Evolutionary conservation across 1,140 invertebrate species (phyloP), one percentile per base, ranked within the genome.

Genomic region (Holcopasites calliopsidis): DNA sequence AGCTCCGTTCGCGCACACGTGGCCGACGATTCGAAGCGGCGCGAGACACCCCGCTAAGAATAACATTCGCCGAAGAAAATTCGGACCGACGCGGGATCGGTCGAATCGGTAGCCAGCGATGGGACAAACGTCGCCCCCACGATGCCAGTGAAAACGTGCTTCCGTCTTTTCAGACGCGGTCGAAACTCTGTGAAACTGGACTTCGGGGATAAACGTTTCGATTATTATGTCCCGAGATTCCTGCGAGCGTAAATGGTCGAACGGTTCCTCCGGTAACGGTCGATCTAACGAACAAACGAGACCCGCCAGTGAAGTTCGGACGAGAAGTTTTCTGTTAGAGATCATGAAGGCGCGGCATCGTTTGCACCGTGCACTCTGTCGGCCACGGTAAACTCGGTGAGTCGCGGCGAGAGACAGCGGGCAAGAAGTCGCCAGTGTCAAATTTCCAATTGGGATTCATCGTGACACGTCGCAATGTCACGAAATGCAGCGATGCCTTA

Each of bases 61-160:
- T 69, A n/a, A 69, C 33, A 26, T 75, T 69, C 11, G 35, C 21
- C 35, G 18, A 50, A 42, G 58, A n/a, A 54, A n/a, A n/a, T n/a
- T 72, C 60, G n/a, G 28, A 13, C 44, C n/a, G 61, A 16, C 23
- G 23, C 62, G 13, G 11, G 18, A 18, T 50, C 7, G 13, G 52
- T n/a, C 35, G 44, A 33, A 33, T 0, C 13, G 23, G 1, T 8
- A 13, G 33, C 23, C 49, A 54, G 50, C 35, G 60, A 44, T 44
- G 28, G 16, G 13, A 47, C 0, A 5, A 23, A 5, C 8, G 0
- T 23, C 2, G 13, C 1, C 1, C 1, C 8, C 0, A 23, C 28
- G 28, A 44, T 38, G 72, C 2, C 31, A 44, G 49, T 50, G 57
- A 38, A 10, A 71, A 61, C 21, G 33, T 38, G 55, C 33, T n/a